These are phyloP conservation scores for Zootermopsis nevadensis DNA, from an alignment of 2,888 invertebrate genomes.

Conservation along the genomic window DNA sequence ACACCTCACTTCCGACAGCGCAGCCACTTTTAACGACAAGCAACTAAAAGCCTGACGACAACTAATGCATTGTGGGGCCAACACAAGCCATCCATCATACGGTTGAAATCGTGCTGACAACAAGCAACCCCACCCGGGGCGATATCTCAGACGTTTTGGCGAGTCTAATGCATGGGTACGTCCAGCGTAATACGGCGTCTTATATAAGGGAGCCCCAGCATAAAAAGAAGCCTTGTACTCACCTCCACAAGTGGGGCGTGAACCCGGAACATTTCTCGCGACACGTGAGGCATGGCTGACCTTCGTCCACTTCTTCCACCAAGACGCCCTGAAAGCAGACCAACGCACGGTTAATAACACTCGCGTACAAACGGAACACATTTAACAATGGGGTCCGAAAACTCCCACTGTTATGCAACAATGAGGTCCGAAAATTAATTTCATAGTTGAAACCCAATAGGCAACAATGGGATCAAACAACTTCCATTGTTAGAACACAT, in stretches of 20 bases:
- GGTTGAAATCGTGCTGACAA: background rate
- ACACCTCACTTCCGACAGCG: slow-evolving; percentile 5
- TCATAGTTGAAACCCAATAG: no score
- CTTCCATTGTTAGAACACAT: no score
- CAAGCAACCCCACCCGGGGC: background rate
- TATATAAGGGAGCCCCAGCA: no score
- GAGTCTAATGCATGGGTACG: no score
- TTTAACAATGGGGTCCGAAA: no score
- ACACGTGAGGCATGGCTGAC: slow-evolving; percentile 87
- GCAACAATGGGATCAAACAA: no score
- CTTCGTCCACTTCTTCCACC: slow-evolving; percentile 87
- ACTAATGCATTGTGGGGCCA: slow-evolving; percentile 7
- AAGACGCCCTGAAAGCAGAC: slow-evolving; percentile 78
- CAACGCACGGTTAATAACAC: background rate
- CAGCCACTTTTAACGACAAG: background rate
- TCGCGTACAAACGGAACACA: no score
- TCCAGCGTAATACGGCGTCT: no score
- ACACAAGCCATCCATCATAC: slow-evolving; percentile 15
- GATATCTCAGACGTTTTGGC: no score
- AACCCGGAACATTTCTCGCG: slow-evolving; percentile 86
- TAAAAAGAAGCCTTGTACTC: slow-evolving; percentile 62
- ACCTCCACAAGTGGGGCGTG: slow-evolving; percentile 90
- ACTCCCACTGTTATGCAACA: no score
- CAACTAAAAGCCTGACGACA: slow-evolving; percentile 1
- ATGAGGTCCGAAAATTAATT: no score